Evolutionary conservation across 2,888 invertebrate species (phyloP), one percentile per base, ranked within the genome.

Genomic region (Villa cingulata): DNA sequence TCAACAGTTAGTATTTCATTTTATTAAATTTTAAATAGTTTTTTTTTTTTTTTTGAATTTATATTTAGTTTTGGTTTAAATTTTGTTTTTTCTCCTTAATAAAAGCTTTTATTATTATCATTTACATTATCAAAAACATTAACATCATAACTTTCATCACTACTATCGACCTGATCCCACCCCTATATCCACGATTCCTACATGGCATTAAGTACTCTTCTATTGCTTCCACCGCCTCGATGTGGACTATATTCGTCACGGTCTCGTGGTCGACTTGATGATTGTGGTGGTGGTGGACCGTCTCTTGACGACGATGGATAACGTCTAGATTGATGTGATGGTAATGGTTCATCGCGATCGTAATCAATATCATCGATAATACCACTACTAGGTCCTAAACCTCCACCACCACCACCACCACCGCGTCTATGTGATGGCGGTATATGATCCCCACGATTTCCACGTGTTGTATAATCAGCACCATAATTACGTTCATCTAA

Each of bases 161-260:
- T 32, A 62, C 60, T 59, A 63, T 68, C 65, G 66, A 65, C 64
- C 66, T 66, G 66, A 66, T 66, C 66, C 65, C 68, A 66, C 67
- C 68, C 69, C 68, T 69, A 70, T 66, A 70, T 70, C 69, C 69
- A 70, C 67, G 69, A 70, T 66, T 70, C 70, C 69, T 70, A 70
- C 68, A 70, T 70, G 65, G 69, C 69, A 64, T 70, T 69, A 58
- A 70, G 66, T 60, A 67, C 66, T 66, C 69, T 69, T 64, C 69
- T 66, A 65, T 65, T 68, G 63, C 68, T 69, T 63, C 68, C 68
- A 62, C 69, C 67, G 64, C 69, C 65, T 62, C 69, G 65, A 56
- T 69, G 69, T 60, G 70, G 69, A 63, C 68, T 69, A 61, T 68
- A 70, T 63, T 69, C 69, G 58, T 68, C 68, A 39, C 49, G 49